Percentiles rank a stretch among this genome's conserved stretches.
Evolutionary conservation across 2,113 vertebrate species (phyloP).

Genomic region (Pterocles orientalis): DNA sequence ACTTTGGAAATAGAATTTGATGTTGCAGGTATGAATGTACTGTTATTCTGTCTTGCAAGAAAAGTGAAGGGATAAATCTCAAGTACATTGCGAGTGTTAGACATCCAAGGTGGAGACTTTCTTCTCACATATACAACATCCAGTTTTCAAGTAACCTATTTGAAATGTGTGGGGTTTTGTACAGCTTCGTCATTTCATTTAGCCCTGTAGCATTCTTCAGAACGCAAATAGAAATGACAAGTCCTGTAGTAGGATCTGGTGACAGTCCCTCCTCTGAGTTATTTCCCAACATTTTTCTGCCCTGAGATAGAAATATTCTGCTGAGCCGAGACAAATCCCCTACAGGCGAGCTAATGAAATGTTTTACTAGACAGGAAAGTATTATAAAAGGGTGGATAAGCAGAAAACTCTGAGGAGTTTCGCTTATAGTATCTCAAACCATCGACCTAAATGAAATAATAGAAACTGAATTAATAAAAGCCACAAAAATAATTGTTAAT

Average conservation of each 20-base stretch:
- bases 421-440: not conserved
- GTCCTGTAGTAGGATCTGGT: not conserved
- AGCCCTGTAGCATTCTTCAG: not conserved
- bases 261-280: not conserved
- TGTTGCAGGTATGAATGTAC: conserved; percentile 86
- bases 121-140: not conserved
- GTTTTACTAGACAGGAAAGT: not conserved
- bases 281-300: not conserved
- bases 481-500: not conserved
- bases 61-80: not conserved
- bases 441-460: not conserved
- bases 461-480: not conserved
- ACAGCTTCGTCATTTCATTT: not conserved
- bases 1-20: conserved; percentile 99
- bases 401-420: not conserved
- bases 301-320: not conserved
- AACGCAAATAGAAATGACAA: not conserved
- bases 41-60: not conserved
- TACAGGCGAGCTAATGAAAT: not conserved
- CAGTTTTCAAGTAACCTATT: not conserved
- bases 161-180: not conserved
- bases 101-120: not conserved
- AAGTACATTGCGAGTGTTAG: not conserved
- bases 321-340: not conserved
- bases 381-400: not conserved